These are phyloP conservation scores for Dasyornis broadbenti DNA, from an alignment of 2,113 vertebrate genomes.

Conservation along the genomic window DNA sequence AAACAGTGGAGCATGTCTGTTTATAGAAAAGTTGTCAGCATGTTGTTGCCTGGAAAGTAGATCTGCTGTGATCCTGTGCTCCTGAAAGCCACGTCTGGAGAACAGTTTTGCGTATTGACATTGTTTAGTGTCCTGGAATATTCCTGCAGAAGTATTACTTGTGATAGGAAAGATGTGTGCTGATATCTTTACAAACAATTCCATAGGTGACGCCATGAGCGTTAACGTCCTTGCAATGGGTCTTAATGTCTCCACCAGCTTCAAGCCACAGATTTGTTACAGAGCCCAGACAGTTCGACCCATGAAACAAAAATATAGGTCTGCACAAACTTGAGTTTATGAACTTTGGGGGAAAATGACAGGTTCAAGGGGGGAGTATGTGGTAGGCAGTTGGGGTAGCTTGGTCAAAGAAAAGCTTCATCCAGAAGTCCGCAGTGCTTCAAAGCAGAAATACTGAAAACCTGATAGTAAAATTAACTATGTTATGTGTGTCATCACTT, in stretches of 20 bases:
- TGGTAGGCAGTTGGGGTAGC: rapidly evolving
- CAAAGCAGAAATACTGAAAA: background rate
- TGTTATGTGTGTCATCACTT: background rate
- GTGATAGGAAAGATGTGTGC: background rate
- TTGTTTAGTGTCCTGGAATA: background rate
- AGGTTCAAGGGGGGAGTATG: background rate
- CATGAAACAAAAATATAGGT: too few relatives aligned
- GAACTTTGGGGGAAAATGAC: background rate
- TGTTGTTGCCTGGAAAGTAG: background rate
- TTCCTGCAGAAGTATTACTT: background rate
- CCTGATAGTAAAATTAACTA: background rate
- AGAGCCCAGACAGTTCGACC: rapidly evolving
- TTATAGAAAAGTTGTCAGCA: background rate
- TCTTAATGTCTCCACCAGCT: background rate
- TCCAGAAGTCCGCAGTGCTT: background rate
- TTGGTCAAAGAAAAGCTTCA: background rate
- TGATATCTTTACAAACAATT: background rate
- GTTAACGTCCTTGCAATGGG: rapidly evolving
- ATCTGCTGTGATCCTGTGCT: background rate
- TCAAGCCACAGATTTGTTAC: background rate
- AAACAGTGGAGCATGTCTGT: background rate
- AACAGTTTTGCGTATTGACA: background rate
- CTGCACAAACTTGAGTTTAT: too few relatives aligned
- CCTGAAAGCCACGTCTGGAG: background rate
- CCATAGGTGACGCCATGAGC: background rate